Base-by-base conservation (phyloP, 2,888 invertebrate genomes). In the Himalopsyche tibetana region DNA sequence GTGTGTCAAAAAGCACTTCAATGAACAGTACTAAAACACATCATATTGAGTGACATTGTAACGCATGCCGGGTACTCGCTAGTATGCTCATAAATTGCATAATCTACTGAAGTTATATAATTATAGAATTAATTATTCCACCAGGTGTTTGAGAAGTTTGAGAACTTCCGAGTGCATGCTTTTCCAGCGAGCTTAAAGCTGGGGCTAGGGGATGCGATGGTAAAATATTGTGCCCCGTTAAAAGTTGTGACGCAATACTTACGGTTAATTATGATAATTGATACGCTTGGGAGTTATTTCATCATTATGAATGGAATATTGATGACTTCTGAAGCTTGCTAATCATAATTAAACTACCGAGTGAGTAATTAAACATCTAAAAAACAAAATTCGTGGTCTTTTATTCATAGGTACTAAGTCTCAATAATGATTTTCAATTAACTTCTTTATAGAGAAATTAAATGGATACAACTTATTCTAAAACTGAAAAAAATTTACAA, bases 251-350 rank as follows among this genome's bases (percentile, higher is more conserved):
- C 36, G 74, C 74, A 36, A 74, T 28, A 38, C 74, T 74, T 74
- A 36, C 11, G 74, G 12, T 9, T 74, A 74, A 74, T 74, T 74
- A 74, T 74, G 74, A 36, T 74, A 74, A 74, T 74, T 74, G 74
- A 74, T 74, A 38, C 74, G 74, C 38, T 36, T 28, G 36, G 12
- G 74, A 36, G 15, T 74, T 36, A 36, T 74, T 74, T 74, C 74
- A 38, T 74, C 38, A 9, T 36, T 74, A 2, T 15, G 74, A 74
- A 74, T 36, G 74, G 74, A 74, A 74, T 12, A 74, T 74, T 74
- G 74, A 74, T 74, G 74, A 74, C 74, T 38, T 74, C 74, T 15
- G 74, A 36, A 28, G 28, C 15, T 11, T 5, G 38, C n/a, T 74
- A 74, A 74, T 74, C 38, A 36, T 38, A 74, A 36, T 74, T 36